Base-by-base conservation (phyloP, 2,888 invertebrate genomes). In the Rhopalosiphum nymphaeae region DNA sequence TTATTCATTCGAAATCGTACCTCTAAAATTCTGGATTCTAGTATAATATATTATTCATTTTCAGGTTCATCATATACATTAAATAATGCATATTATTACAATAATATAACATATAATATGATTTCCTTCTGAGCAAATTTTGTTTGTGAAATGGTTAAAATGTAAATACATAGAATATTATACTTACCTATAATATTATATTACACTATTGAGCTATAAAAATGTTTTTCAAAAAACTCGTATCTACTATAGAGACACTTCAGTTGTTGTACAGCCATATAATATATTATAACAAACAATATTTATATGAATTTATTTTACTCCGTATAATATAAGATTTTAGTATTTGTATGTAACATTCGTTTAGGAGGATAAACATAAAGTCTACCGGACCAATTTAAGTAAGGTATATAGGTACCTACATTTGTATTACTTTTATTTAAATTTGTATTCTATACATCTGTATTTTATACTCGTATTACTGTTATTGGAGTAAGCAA, bases 241-340 rank as follows among this genome's bases (percentile, higher is more conserved):
- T n/a, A 49, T 61, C 44, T 9, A 11, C 56, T 25, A 49, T 26
- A 26, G 42, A 29, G 56, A 57, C 57, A 67, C 61, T 67, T 44
- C 90, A 46, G 57, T 44, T 13, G 89, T 89, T 89, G 21, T 36
- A 90, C n/a, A n/a, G n/a, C 11, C 67, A 42, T 46, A 67, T 11
- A 56, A 49, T 46, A 25, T 36, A 46, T n/a, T 36, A 46, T n/a
- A 3, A 61, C 21, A n/a, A 67, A 90, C n/a, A 44, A 67, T 78
- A 78, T 90, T 90, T 56, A 44, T 57, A 57, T 89, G n/a, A 57
- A 42, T 57, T 89, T 89, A 57, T 61, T 90, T 89, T 57, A 42
- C 53, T 61, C 29, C 16, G 9, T 36, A 29, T 61, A 49, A 25
- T 67, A 67, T 90, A 25, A 46, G 67, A 67, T 67, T 67, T 46